phyloP scores from a whole-genome alignment of 2,888 invertebrate species.

The Fissipunctia ypsillon region DNA sequence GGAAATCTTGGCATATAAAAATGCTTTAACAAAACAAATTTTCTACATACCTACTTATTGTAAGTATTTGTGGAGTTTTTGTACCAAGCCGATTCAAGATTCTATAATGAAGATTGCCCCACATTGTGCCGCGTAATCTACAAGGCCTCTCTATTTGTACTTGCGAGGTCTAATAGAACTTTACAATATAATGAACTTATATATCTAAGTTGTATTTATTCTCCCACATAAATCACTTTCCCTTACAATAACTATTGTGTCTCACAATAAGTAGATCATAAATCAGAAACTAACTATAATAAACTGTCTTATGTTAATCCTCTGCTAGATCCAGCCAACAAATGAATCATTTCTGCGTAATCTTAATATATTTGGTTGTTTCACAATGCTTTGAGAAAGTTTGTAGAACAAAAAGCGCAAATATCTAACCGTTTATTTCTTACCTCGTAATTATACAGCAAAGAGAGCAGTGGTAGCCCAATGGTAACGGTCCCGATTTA shows the following conservation, averaged over 20 bases:
- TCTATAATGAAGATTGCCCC: not conserved
- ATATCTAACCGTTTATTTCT: not conserved
- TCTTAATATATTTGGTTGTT: slow-evolving; percentile 30
- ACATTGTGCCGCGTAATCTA: not conserved
- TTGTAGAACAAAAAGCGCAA: not conserved
- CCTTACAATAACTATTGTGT: slow-evolving; percentile 35
- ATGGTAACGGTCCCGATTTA: no score
- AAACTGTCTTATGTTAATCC: slow-evolving; percentile 24
- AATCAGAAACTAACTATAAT: slow-evolving; percentile 45
- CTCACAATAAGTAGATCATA: slow-evolving; percentile 35
- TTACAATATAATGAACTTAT: slow-evolving; percentile 9
- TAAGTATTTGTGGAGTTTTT: not conserved
- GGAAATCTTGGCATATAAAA: no score
- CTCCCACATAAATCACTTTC: slow-evolving; percentile 37
- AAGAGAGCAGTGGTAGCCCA: no score
- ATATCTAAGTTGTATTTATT: slow-evolving; percentile 14
- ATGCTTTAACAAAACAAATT: no score
- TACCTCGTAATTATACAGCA: not conserved
- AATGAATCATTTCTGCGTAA: slow-evolving; percentile 35
- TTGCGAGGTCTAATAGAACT: not conserved
- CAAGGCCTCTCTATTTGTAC: not conserved
- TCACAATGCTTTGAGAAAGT: slow-evolving; percentile 13
- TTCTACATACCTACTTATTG: no score
- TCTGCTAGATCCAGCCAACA: slow-evolving; percentile 14
- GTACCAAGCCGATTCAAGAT: not conserved